phyloP scores from a whole-genome alignment of 2,113 vertebrate species.

The Peromyscus californicus region DNA sequence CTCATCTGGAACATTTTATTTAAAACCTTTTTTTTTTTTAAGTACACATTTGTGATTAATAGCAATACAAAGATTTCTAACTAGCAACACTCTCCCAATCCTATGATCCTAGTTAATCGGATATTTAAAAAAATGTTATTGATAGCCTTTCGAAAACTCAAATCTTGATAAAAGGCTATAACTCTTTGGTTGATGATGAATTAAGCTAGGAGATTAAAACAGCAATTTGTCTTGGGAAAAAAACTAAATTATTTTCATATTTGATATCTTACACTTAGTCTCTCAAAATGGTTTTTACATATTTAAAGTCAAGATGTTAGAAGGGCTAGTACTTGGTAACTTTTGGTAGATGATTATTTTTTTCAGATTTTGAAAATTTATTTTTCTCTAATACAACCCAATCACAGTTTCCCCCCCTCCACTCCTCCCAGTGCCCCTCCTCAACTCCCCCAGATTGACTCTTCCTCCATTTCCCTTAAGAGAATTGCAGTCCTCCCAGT shows the following conservation, averaged over 20 bases:
- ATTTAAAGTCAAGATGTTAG: neutral
- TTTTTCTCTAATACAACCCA: neutral
- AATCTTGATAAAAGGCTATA: neutral
- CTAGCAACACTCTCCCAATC: neutral
- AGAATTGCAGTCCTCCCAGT: neutral
- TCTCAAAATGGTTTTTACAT: neutral
- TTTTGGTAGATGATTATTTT: neutral
- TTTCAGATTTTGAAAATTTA: neutral
- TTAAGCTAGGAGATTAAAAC: neutral
- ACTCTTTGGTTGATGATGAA: neutral
- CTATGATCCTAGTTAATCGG: neutral
- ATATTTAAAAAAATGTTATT: neutral
- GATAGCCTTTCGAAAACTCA: neutral
- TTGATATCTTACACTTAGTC: neutral
- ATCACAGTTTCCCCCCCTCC: neutral
- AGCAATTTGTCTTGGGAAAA: neutral
- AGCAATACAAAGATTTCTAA: neutral
- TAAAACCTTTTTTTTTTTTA: neutral
- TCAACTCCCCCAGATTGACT: neutral
- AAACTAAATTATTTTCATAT: neutral
- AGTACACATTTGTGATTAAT: slow-evolving; percentile 40
- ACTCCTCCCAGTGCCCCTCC: accelerated
- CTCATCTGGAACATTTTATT: slow-evolving; percentile 18
- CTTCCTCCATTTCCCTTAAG: neutral
- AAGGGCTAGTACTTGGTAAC: neutral